These are phyloP conservation scores for Acromyrmex echinatior DNA, from an alignment of 1,140 invertebrate species.

Conservation along the genomic window DNA sequence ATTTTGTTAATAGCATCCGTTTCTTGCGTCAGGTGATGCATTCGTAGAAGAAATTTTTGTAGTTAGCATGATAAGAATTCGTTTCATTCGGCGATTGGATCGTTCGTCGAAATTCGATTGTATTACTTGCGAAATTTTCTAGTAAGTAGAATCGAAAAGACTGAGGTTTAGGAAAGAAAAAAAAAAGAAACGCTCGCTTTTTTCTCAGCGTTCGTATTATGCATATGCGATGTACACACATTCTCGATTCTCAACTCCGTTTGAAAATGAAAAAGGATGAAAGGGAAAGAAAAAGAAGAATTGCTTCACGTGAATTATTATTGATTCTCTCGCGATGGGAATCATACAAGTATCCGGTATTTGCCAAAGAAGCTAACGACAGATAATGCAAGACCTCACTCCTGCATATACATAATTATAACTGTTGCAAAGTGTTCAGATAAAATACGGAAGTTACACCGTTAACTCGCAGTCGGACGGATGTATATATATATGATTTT, in stretches of 20 bases:
- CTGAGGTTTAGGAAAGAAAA: slow-evolving; percentile 63
- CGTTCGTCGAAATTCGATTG: slow-evolving; percentile 51
- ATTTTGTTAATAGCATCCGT: slow-evolving; percentile 32
- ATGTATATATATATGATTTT: slow-evolving; percentile 56
- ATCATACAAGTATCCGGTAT: slow-evolving; percentile 54
- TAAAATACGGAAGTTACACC: slow-evolving; percentile 46
- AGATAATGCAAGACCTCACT: slow-evolving; percentile 26
- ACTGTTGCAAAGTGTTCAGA: slow-evolving; percentile 39
- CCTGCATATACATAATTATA: slow-evolving; percentile 13
- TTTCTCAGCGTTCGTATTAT: slow-evolving; percentile 50
- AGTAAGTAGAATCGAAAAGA: slow-evolving; percentile 71
- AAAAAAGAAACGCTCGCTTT: slow-evolving; percentile 56
- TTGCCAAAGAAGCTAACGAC: slow-evolving; percentile 70
- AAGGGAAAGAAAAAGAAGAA: neutral
- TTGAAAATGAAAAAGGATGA: neutral
- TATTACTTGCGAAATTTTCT: slow-evolving; percentile 67
- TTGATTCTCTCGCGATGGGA: slow-evolving; percentile 13
- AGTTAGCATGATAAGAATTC: slow-evolving; percentile 41
- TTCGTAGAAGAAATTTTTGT: slow-evolving; percentile 23
- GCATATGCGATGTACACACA: neutral
- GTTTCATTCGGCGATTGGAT: slow-evolving; percentile 24
- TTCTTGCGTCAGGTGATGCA: slow-evolving; percentile 26
- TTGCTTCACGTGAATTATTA: slow-evolving; percentile 7
- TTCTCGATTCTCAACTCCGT: slow-evolving; percentile 8
- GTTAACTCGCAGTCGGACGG: neutral